Evolutionary conservation across 2,888 invertebrate species (phyloP).

Genomic region (Perizoma affinitatum): DNA sequence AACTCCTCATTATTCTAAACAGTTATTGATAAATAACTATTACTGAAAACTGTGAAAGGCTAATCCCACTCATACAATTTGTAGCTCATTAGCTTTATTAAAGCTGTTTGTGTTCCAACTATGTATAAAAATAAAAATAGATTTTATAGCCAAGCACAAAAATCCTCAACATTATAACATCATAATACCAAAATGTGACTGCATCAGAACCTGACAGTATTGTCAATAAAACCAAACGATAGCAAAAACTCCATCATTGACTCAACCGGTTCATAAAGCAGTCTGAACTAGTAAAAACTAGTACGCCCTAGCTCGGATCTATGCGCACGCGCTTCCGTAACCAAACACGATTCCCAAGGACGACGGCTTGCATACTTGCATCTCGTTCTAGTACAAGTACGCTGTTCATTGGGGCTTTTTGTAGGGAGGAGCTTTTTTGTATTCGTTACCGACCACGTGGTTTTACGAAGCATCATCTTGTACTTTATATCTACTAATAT

Average conservation of each 20-base stretch:
- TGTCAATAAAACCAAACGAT: not conserved
- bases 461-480: not conserved
- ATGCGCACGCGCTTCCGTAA: constrained; percentile 46
- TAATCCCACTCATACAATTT: too few species aligned
- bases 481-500: too few species aligned
- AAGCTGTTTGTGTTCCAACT: too few species aligned
- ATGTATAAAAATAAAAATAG: too few species aligned
- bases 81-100: too few species aligned
- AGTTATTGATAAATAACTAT: too few species aligned
- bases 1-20: too few species aligned
- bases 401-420: constrained; percentile 4
- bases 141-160: too few species aligned
- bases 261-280: constrained; percentile 10
- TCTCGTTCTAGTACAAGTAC: constrained; percentile 8
- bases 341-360: constrained; percentile 44
- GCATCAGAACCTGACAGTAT: not conserved
- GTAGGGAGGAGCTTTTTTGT: constrained; percentile 1
- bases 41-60: too few species aligned
- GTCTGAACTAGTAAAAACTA: constrained; percentile 1
- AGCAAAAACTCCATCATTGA: constrained; percentile 5
- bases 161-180: not conserved
- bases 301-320: constrained; percentile 17
- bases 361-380: constrained; percentile 39
- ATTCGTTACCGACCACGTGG: constrained; percentile 5
- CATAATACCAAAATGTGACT: not conserved